Evolutionary conservation across 2,888 invertebrate genomes (phyloP), one percentile per base, ranked within the genome.

Genomic region (Spilosoma lubricipeda): DNA sequence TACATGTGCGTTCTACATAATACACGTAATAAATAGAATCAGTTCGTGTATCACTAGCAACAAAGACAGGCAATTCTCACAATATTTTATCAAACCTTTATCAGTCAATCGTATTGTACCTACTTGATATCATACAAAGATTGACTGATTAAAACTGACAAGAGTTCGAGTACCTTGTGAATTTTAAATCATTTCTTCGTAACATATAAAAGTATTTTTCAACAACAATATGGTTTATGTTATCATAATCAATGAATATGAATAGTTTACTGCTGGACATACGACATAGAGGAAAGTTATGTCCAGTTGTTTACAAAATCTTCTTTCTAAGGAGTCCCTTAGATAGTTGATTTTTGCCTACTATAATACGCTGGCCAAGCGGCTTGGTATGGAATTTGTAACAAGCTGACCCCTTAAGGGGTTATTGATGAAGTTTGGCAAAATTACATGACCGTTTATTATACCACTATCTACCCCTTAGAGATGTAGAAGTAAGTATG

Each of bases 111-210:
- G 59, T 27, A 59, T 59, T 59, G 27, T 27, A 59, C n/a, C n/a
- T n/a, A n/a, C 52, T 59, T 59, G 59, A 59, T 59, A 59, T 59
- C 59, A 59, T 59, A 59, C 59, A 59, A 59, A 59, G 59, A 59
- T 59, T 59, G 59, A 59, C 59, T 59, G 59, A 59, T 59, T 59
- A 27, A 59, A 59, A 59, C 59, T 59, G 59, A 59, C 59, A 27
- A 0, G 59, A 5, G 59, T 59, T 59, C 27, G 59, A 59, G 13
- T 27, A 59, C 59, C 27, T 59, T 15, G 27, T 27, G 27, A 59
- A 59, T 59, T 27, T 59, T 27, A 59, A 59, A 59, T 59, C 15
- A 15, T 59, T 59, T 59, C n/a, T n/a, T 13, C 30, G 8, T n/a
- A n/a, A n/a, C n/a, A n/a, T n/a, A n/a, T n/a, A n/a, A n/a, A n/a